phyloP scores from a whole-genome alignment of 2,797 vertebrate genomes.

The Sebastes kiyomatsui region DNA sequence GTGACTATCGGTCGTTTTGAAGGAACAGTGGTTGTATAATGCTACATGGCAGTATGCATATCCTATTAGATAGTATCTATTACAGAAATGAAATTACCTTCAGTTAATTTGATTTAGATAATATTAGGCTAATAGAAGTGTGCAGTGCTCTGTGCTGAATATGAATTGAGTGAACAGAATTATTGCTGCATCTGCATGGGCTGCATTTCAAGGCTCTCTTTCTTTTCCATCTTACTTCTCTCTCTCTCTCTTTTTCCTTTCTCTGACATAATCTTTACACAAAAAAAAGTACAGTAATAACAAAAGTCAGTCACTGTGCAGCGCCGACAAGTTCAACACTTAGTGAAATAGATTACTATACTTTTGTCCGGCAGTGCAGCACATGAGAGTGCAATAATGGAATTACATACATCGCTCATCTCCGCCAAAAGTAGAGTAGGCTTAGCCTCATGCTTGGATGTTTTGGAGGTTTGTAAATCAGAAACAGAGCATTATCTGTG shows the following conservation, averaged over 20 bases:
- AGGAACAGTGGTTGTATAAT: conserved; percentile 38
- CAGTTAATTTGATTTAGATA: conserved; percentile 75
- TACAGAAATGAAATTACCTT: conserved; percentile 72
- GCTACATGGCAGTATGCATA: conserved; percentile 45
- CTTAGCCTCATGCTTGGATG: neutral
- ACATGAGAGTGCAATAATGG: conserved; percentile 2
- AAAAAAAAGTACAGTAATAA: conserved; percentile 33
- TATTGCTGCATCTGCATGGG: conserved; percentile 36
- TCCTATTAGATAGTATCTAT: conserved; percentile 66
- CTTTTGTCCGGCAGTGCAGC: conserved; percentile 20
- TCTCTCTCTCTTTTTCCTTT: neutral
- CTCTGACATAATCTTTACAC: conserved; percentile 33
- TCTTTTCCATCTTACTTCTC: conserved; percentile 4
- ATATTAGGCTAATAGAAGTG: conserved; percentile 71
- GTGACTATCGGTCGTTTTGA: conserved; percentile 35
- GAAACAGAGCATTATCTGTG: neutral
- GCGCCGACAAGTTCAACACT: conserved; percentile 21
- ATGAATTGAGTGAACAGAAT: conserved; percentile 50
- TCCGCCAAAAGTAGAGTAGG: neutral
- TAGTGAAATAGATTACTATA: conserved; percentile 50
- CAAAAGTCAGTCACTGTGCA: neutral
- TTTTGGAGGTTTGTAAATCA: conserved; percentile 28
- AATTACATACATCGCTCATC: conserved; percentile 43
- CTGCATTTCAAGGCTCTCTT: conserved; percentile 28
- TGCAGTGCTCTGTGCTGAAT: conserved; percentile 51